Evolutionary conservation across 2,113 vertebrate species (phyloP).

Genomic region (Myrmophylax atrothorax): DNA sequence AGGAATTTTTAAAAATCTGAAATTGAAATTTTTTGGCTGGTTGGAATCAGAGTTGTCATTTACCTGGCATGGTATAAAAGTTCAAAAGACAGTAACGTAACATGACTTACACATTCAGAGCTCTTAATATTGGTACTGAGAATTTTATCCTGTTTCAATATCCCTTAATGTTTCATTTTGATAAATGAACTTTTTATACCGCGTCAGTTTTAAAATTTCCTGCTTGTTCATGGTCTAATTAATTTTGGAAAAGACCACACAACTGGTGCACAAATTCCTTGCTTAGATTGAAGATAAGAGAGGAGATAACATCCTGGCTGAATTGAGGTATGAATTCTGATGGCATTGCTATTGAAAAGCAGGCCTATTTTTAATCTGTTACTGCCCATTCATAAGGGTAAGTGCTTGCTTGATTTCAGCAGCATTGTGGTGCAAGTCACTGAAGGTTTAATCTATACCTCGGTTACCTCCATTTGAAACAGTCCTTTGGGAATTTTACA

Average conservation of each 20-base stretch:
- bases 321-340: not conserved
- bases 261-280: not conserved
- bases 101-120: not conserved
- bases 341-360: not conserved
- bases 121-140: not conserved
- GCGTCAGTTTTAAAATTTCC: not conserved
- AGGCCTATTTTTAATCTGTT: not conserved
- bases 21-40: not conserved
- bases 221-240: not conserved
- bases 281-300: not conserved
- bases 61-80: not conserved
- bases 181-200: not conserved
- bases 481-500: not conserved
- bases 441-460: not conserved
- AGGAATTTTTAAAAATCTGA: not conserved
- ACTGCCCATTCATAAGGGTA: not conserved
- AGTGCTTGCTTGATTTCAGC: not conserved
- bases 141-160: not conserved
- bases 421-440: fast-evolving
- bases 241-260: not conserved
- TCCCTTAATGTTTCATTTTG: not conserved
- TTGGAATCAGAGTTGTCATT: not conserved
- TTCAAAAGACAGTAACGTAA: not conserved
- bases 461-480: not conserved
- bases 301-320: not conserved